Evolutionary conservation across 2,888 invertebrate species (phyloP).

Genomic region (Germaria angustata): DNA sequence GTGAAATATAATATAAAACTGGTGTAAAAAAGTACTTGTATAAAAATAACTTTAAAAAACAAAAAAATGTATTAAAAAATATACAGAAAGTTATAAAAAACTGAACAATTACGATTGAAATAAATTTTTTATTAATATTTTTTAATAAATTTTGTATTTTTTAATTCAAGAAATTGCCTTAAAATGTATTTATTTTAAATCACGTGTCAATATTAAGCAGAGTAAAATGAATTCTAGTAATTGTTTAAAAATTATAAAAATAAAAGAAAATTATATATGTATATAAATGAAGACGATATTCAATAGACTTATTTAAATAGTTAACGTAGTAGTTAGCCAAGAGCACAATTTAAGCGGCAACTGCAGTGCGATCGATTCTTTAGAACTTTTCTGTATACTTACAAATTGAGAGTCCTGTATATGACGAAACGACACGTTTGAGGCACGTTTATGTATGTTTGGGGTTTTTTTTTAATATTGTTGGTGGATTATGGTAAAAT

Average conservation of each 20-base stretch:
- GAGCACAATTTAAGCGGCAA: slow-evolving; percentile 60
- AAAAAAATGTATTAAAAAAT: slow-evolving; percentile 29
- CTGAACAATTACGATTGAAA: slow-evolving; percentile 55
- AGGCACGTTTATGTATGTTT: slow-evolving; percentile 9
- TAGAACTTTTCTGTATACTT: slow-evolving; percentile 74
- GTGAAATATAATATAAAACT: neutral
- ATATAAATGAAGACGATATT: neutral
- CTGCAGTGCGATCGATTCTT: slow-evolving; percentile 70
- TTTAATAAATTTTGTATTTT: slow-evolving; percentile 19
- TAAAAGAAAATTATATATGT: neutral
- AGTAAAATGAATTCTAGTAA: slow-evolving; percentile 3
- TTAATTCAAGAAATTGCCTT: neutral
- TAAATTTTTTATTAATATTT: neutral
- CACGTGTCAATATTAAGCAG: slow-evolving; percentile 8
- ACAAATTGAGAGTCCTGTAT: slow-evolving; percentile 76
- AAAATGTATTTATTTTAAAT: slow-evolving; percentile 7
- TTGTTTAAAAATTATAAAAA: neutral
- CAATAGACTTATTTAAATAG: slow-evolving; percentile 3
- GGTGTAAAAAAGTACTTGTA: neutral
- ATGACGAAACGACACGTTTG: slow-evolving; percentile 48
- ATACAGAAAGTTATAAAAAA: slow-evolving; percentile 65
- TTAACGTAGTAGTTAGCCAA: slow-evolving; percentile 56
- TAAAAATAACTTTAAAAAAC: neutral
- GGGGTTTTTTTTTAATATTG: slow-evolving; percentile 15
- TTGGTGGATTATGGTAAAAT: slow-evolving; percentile 9